Evolutionary conservation across 2,797 vertebrate genomes (phyloP), one percentile per base, ranked within the genome.

Genomic region (Sciaenops ocellatus): DNA sequence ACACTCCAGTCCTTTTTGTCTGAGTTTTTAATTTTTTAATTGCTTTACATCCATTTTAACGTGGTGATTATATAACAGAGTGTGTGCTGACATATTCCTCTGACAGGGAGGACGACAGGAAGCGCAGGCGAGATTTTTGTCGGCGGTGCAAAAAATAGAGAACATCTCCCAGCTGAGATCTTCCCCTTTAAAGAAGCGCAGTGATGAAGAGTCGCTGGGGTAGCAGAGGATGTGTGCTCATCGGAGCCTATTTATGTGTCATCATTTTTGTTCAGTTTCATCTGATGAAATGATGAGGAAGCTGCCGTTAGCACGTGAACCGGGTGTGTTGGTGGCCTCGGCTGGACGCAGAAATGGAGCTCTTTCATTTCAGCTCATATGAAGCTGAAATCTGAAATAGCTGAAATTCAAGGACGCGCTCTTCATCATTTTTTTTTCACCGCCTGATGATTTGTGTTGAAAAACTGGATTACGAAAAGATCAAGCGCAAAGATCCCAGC

Each of bases 171-270:
- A 63, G 67, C 79, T 65, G 75, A 64, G 26, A 54, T 48, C 82
- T 44, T 87, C 52, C 89, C 92, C 92, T 92, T 93, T 93, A 92
- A 92, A 44, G 77, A 7, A 46, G 79, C 86, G 86, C 90, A 82
- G 85, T 4, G 69, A 68, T 68, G 69, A 68, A 68, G 84, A 82
- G 84, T 47, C 65, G 66, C 80, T 81, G 87, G 34, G 73, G 83
- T 68, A 69, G 60, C 73, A 4, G 83, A 75, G 81, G 65, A 13
- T 70, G 78, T 28, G 52, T 4, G 74, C 69, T 77, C 56, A 11
- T 55, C 83, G 34, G 57, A 51, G 48, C 4, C 15, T 52, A 2
- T 74, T 62, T 73, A 70, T 28, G 5, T 61, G 57, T n/a, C 69
- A 64, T 18, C 47, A 3, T 71, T 7, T 65, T 17, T 44, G 51